Percentiles rank a stretch among this genome's conserved stretches.
phyloP scores from a whole-genome alignment of 2,888 invertebrate genomes.

The Machimus atricapillus region DNA sequence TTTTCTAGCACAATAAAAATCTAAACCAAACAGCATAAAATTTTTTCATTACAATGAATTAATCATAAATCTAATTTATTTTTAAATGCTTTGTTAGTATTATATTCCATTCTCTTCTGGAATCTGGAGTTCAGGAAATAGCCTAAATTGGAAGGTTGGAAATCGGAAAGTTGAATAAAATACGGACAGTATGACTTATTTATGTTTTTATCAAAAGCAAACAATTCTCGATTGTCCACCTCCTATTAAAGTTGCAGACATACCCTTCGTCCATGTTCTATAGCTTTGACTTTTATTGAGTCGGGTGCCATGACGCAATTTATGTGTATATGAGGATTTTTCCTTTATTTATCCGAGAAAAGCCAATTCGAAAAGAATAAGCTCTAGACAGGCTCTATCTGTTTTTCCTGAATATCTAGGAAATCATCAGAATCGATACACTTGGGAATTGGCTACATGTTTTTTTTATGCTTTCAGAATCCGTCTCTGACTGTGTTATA shows the following conservation, averaged over 20 bases:
- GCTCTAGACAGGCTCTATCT: not conserved
- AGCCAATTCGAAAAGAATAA: not conserved
- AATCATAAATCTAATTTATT: not conserved
- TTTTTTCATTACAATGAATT: too few species aligned
- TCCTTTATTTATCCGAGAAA: not conserved
- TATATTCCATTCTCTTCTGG: not conserved
- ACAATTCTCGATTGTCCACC: not conserved
- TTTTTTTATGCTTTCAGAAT: not conserved
- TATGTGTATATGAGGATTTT: not conserved
- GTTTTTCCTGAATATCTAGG: not conserved
- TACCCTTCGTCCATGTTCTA: not conserved
- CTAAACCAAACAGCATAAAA: too few species aligned
- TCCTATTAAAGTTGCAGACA: not conserved
- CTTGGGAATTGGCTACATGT: not conserved
- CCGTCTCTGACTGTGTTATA: not conserved
- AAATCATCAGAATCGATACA: not conserved
- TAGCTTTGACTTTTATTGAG: not conserved
- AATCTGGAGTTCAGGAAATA: not conserved
- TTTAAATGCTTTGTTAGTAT: not conserved
- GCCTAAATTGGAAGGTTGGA: not conserved
- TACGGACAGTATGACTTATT: not conserved
- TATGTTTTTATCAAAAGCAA: not conserved
- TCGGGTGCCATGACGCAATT: not conserved
- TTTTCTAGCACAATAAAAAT: too few species aligned
- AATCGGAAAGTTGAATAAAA: not conserved